Conservation (phyloP, 1,140 invertebrate genomes). For the Chironomus striatipennis region DNA sequence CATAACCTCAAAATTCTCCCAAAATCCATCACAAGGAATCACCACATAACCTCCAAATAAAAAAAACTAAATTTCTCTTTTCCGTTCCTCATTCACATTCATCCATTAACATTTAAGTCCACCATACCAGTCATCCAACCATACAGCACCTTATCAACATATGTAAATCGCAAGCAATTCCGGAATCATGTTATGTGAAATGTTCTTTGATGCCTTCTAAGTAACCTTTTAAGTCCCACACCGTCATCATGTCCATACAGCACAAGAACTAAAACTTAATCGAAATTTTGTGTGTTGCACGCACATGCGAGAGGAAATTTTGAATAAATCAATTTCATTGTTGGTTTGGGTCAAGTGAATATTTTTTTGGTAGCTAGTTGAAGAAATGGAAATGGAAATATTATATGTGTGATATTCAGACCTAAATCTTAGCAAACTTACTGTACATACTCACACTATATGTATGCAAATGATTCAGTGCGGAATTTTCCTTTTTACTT, state of each 20-base stretch:
- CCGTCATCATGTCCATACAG: neutral
- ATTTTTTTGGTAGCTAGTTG: too few species aligned
- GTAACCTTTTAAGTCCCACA: neutral
- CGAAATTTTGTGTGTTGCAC: constrained; percentile 7
- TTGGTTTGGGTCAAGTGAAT: neutral
- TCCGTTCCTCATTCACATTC: neutral
- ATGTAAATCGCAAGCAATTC: constrained; percentile 12
- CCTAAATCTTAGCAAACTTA: too few species aligned
- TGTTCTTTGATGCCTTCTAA: too few species aligned
- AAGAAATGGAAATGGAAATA: too few species aligned
- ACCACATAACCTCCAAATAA: too few species aligned
- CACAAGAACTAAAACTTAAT: neutral
- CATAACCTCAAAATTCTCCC: too few species aligned
- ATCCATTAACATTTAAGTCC: neutral
- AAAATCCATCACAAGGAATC: too few species aligned
- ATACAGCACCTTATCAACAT: neutral
- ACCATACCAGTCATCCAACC: too few species aligned
- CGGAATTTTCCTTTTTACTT: too few species aligned
- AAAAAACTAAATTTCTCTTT: neutral
- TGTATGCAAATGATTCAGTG: too few species aligned
- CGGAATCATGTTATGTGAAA: constrained; percentile 4
- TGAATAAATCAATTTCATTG: neutral
- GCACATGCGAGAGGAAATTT: constrained; percentile 11
- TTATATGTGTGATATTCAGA: too few species aligned
- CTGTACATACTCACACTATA: too few species aligned